Base-by-base conservation (phyloP, 2,797 vertebrate genomes). In the Xenopus petersii region DNA sequence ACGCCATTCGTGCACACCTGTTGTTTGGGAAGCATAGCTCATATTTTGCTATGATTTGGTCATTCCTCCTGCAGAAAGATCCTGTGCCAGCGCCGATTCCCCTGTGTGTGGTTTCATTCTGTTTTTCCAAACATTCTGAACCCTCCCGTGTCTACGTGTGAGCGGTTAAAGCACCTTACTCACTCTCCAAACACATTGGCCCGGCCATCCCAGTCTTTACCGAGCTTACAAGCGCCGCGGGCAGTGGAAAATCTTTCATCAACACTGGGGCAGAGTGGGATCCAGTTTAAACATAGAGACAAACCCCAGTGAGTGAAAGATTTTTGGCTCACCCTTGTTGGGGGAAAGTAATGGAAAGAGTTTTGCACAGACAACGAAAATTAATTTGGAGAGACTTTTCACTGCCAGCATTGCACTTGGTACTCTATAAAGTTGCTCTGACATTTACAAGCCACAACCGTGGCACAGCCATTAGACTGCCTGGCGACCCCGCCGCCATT, bases 191-290 rank as follows among this genome's bases (percentile, higher is more conserved):
- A 56, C 54, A 56, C 54, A 56, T 56, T 56, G 9, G 8, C 5
- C 54, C 15, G 16, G 15, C 54, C 54, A 17, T 56, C 54, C 13
- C 49, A 15, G 15, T 4, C 11, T 10, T 51, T 12, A 15, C 11
- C 49, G 17, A 6, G 54, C 16, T 17, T 17, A 17, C 16, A 56
- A 16, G 54, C 54, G 16, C 54, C 16, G n/a, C 13, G 54, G 54
- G 13, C 54, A 16, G 54, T 56, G 54, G 54, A 56, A 56, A 56
- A 56, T 56, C 54, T 56, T 56, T 56, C 54, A 16, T 56, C 54
- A 56, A 8, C 54, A 56, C 12, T 8, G 16, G 13, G 13, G 54
- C 15, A 17, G 12, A 56, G 15, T 17, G 54, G 54, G 54, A 56
- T 16, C 54, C 54, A 56, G 54, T 56, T 56, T 56, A 56, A 56